Evolutionary conservation across 1,140 invertebrate species (phyloP), one percentile per base, ranked within the genome.

Genomic region (Pseudomyrmex sp.): DNA sequence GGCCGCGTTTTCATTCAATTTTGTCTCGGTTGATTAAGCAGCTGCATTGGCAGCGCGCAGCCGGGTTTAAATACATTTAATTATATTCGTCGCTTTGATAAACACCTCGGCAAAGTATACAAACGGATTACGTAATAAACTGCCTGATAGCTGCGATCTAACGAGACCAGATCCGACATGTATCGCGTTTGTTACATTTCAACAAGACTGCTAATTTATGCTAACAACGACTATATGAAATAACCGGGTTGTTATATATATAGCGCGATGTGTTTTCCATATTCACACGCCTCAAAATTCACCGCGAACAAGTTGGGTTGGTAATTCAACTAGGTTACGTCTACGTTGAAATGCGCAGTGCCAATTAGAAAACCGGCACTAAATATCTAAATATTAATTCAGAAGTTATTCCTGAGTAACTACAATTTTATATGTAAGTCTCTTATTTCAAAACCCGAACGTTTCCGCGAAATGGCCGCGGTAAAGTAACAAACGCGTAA

Each of bases 11-110:
- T 74, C 48, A 83, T 86, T 61, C 66, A 74, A 84, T 88, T 88
- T 79, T 23, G 23, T 72, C 23, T 48, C 66, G 54, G 66, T 83
- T 87, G 85, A 85, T 87, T 87, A 87, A 85, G 63, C 72, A 69
- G 63, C 72, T 63, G 52, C 65, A 13, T 8, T 15, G 61, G 56
- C 56, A 73, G 70, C 59, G 72, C 52, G 50, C 76, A 62, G 61
- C 75, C 82, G 61, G 61, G 73, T 83, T 85, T 87, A 62, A 83
- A 87, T 86, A 86, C 84, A 83, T 86, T 87, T 86, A 87, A 87
- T 87, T 87, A 87, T 59, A 77, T 77, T 83, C 48, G 44, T 63
- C 52, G 68, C 79, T 83, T 72, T 86, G 86, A 87, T 76, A 86
- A 87, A 87, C 84, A 86, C 85, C 72, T 83, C 52, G 73, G 58